Base-by-base conservation (phyloP, 2,888 invertebrate genomes). In the Lasioglossum marginatum region DNA sequence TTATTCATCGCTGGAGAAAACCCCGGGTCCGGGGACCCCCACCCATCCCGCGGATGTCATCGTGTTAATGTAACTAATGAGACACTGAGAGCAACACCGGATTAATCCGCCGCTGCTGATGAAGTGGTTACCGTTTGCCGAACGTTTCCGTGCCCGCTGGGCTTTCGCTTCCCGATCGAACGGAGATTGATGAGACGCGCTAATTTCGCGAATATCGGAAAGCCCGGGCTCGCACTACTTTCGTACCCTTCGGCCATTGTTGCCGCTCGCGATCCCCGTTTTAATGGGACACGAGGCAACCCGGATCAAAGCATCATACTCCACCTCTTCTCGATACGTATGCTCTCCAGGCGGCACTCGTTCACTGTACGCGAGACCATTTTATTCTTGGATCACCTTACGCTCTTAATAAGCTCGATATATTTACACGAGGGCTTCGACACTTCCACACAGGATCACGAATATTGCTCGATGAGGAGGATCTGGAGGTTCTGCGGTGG, bases 41-140 rank as follows among this genome's bases (percentile, higher is more conserved):
- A n/a, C n/a, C 45, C 63, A 4, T 34, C 37, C 34, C 85, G 77
- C 73, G 77, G 68, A 86, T 86, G 86, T 86, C 86, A 77, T 81
- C 81, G 78, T 68, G 76, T 73, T 85, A 85, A 85, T 85, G 85
- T 85, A 85, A 85, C 85, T 85, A 85, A 85, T 79, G 85, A 85
- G 85, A 85, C 85, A 85, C 77, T 85, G 85, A 85, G 75, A 85
- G 80, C 84, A 85, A 75, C 84, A 83, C 60, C 52, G 70, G 63
- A 86, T 85, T 85, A 86, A 86, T 86, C 77, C 68, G 43, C 63
- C 63, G 63, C 63, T 52, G 80, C 63, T 80, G 85, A 85, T 74
- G 85, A 80, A 85, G 80, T 80, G 72, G 72, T 79, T 77, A 74
- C 70, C 77, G 71, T 68, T 60, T 76, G 79, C 43, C 52, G 76